A percentile compares a stretch with the other conserved stretches of the same genome.
Conservation (phyloP, 2,888 invertebrate genomes). For the Temnothorax unifasciatus region DNA sequence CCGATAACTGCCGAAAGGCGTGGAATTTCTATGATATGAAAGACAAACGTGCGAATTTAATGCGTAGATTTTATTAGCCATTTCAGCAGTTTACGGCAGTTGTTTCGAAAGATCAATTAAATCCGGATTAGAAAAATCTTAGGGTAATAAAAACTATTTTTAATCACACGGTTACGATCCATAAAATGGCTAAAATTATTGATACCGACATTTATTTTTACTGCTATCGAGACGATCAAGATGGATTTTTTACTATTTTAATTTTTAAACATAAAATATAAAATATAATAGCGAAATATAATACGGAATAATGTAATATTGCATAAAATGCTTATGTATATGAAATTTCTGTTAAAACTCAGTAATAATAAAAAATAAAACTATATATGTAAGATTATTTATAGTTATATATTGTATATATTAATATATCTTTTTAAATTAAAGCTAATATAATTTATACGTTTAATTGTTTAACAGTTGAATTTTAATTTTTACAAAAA, state of each 20-base stretch:
- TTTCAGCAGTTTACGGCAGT: not conserved
- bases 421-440: not conserved
- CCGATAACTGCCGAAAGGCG: not conserved
- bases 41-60: not conserved
- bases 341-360: not conserved
- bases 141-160: not conserved
- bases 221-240: not conserved
- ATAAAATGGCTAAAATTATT: not conserved
- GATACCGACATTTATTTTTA: not conserved
- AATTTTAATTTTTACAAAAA: not conserved
- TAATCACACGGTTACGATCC: not conserved
- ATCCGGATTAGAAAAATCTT: not conserved
- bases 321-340: not conserved
- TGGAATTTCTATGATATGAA: not conserved
- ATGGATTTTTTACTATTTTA: not conserved
- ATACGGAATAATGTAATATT: not conserved
- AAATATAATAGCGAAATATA: not conserved
- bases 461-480: not conserved
- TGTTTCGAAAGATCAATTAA: conserved; percentile 4
- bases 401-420: not conserved
- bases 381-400: not conserved
- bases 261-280: not conserved
- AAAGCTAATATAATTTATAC: not conserved
- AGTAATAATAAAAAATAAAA: not conserved
- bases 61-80: conserved; percentile 1